Base-by-base conservation (phyloP, 1,140 invertebrate species). In the Agraylea sexmaculata region DNA sequence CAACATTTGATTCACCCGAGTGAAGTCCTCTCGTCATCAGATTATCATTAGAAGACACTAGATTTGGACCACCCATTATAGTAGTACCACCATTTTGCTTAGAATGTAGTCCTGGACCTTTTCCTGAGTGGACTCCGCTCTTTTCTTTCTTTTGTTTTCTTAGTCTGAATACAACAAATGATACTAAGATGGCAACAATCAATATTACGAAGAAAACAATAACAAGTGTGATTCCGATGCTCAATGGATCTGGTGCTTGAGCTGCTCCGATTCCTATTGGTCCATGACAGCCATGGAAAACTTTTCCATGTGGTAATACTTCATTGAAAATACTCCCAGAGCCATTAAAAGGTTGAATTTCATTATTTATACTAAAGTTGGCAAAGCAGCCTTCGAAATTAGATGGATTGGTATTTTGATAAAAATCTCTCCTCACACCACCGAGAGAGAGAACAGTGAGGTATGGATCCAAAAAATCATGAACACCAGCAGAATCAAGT, bases 191-290 rank as follows among this genome's bases (percentile, higher is more conserved):
- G 1, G 87, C 87, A 5, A 91, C 76, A 13, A 93, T 69, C 7
- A 93, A 63, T 31, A 89, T 84, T 2, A 90, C 78, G 53, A 96
- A 93, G 64, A 96, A 95, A 3, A 93, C 83, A 30, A 95, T 89
- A 1, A 96, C 87, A 16, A 96, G 64, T 1, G 87, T 90, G 22
- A 92, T 82, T 20, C 89, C 88, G 28, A 93, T 87, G 51, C 82
- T 87, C 1, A 93, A 61, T 1, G 87, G 87, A 68, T 90, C 84
- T 4, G 87, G 78, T 1, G 78, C 76, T 39, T 83, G 75, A 1
- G 80, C 75, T 4, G 79, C 73, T 23, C 78, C 82, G 17, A 80
- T 74, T 12, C 79, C 83, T 30, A 80, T 73, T 21, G 75, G 71
- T 22, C 76, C 80, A 21, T 72, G 69, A 54, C 81, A 85, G 6